Evolutionary conservation across 2,888 invertebrate species (phyloP).

Genomic region (Andricus curvator): DNA sequence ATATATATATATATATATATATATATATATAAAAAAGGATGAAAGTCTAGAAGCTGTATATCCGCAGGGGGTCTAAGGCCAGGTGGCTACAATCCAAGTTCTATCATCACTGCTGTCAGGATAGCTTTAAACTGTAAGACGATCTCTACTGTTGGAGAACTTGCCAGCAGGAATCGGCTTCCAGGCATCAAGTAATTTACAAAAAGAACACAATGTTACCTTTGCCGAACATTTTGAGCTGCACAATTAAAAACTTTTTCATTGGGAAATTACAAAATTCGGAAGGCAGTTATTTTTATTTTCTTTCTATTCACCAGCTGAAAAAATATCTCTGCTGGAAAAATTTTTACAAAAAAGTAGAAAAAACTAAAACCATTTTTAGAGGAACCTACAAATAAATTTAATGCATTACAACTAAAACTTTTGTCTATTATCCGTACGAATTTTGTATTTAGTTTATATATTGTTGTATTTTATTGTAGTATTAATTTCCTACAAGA

Average conservation of each 20-base stretch:
- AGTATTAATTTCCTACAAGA: too few species aligned
- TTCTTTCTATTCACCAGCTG: too few species aligned
- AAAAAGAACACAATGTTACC: neutral
- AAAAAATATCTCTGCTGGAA: too few species aligned
- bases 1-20: too few species aligned
- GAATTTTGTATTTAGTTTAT: too few species aligned
- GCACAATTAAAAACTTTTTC: neutral
- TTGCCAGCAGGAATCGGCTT: conserved; percentile 19
- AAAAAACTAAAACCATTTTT: too few species aligned
- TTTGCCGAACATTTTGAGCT: neutral
- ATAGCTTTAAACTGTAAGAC: conserved; percentile 38
- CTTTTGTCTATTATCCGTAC: too few species aligned
- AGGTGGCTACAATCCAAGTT: conserved; percentile 39
- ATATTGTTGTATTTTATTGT: too few species aligned
- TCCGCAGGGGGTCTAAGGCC: conserved; percentile 32
- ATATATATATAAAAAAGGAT: conserved; percentile 1
- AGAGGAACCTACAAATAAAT: too few species aligned
- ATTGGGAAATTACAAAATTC: neutral
- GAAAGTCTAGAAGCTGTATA: conserved; percentile 21
- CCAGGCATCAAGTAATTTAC: neutral
- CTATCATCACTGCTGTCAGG: conserved; percentile 40
- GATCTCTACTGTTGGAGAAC: conserved; percentile 16
- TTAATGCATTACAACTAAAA: too few species aligned
- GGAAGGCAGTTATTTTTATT: too few species aligned
- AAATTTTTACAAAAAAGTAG: too few species aligned